Evolutionary conservation across 2,888 invertebrate genomes (phyloP), one percentile per base, ranked within the genome.

Genomic region (Chaetogeoica ovagalla): DNA sequence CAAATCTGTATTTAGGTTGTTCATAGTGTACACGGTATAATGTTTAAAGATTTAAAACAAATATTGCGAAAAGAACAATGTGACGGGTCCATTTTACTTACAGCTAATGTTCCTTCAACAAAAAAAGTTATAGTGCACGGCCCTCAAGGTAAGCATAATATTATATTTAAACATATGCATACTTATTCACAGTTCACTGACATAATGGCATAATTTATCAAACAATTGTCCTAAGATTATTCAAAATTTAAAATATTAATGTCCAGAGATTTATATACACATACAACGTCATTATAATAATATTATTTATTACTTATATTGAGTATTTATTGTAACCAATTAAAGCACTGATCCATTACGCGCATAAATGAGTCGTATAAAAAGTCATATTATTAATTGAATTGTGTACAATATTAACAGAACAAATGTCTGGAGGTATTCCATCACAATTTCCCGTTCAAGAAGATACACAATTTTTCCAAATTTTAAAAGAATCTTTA

Each of bases 21-120:
- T 0, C 98, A 99, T 84, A 97, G 96, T 86, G 98, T 99, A 0
- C 97, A 98, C 85, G 98, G 98, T 23, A 96, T 99, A 82, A 98
- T 97, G 93, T 98, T 99, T 86, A 99, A 99, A 88, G 99, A 99
- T 87, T 88, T 99, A 37, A 99, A 99, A 85, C 98, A 99, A 88
- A 98, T 98, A 83, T 88, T 99, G 83, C 90, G 98, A 76, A 99
- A 99, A 86, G 99, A 99, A 86, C 99, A 99, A 86, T 99, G 98
- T 85, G 99, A 99, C 87, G 97, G 98, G 0, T 97, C 97, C 0
- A 94, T 99, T 85, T 88, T 99, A 83, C 89, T 99, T 1, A 98
- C 98, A 0, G 99, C 99, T 7, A 99, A 99, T 87, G 98, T 99
- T 21, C 99, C 99, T 0, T 97, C 98, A 1, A 98, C 99, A 0